A percentile compares a stretch with the other conserved stretches of the same genome.
Evolutionary conservation across 2,113 vertebrate species (phyloP).

Genomic region (Pyxicephalus adspersus): DNA sequence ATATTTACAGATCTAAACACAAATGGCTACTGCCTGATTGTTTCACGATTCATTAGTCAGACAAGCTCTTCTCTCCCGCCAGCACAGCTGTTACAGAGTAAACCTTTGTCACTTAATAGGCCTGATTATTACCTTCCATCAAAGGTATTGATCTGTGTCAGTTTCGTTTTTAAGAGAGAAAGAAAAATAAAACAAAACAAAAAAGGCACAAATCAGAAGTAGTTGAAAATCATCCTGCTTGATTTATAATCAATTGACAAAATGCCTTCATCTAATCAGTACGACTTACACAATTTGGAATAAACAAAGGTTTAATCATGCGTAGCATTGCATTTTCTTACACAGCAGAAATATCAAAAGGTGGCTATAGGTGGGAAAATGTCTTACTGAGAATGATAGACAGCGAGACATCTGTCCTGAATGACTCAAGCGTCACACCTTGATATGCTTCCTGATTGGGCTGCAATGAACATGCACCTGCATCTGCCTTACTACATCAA

Average conservation of each 20-base stretch:
- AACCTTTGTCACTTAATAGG: conserved; percentile 99
- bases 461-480: no score
- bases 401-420: no score
- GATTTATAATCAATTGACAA: conserved; percentile 19
- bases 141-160: conserved; percentile 98
- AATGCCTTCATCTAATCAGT: background rate
- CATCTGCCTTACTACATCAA: no score
- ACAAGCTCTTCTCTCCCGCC: conserved; percentile 97
- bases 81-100: conserved; percentile 99
- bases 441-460: no score
- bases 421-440: no score
- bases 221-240: conserved; percentile 1
- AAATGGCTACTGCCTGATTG: conserved; percentile 99
- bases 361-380: no score
- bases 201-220: conserved; percentile 28
- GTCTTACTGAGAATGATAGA: no score
- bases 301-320: conserved; percentile 11
- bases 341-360: background rate
- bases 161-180: conserved; percentile 84
- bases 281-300: background rate
- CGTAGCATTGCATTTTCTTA: background rate
- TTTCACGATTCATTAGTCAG: conserved; percentile 99
- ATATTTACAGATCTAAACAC: conserved; percentile 99
- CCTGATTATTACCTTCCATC: conserved; percentile 98
- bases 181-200: conserved; percentile 62